Evolutionary conservation across 2,797 vertebrate genomes (phyloP).

Genomic region (Macrochelys suwanniensis): DNA sequence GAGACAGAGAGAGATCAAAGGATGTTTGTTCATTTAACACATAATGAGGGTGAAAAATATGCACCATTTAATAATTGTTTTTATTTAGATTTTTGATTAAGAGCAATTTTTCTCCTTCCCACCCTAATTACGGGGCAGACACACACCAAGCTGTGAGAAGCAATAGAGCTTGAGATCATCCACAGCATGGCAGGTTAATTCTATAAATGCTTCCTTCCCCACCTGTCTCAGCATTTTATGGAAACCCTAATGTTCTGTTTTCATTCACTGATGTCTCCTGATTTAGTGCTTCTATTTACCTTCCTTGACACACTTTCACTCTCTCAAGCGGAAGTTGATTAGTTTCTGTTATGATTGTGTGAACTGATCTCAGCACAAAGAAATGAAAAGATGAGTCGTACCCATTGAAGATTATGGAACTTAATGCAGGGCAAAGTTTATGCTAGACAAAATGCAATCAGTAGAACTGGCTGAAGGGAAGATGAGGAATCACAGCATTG

Average conservation of each 20-base stretch:
- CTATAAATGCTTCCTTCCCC: not conserved
- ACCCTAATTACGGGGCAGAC: constrained; percentile 31
- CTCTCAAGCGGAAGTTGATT: constrained; percentile 61
- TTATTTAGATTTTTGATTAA: constrained; percentile 35
- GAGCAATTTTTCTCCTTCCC: constrained; percentile 9
- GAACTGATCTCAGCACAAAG: constrained; percentile 44
- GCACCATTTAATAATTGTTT: constrained; percentile 39
- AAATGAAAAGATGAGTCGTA: constrained; percentile 18
- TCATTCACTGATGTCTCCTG: constrained; percentile 40
- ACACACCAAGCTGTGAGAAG: not conserved
- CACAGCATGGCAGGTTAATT: constrained; percentile 49
- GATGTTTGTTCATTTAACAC: constrained; percentile 1
- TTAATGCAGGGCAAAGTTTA: constrained; percentile 41
- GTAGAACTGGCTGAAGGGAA: constrained; percentile 22
- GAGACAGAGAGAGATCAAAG: not conserved
- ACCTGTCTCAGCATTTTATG: constrained; percentile 30
- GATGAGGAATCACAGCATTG: constrained; percentile 1
- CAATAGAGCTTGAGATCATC: not conserved
- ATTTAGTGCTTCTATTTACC: constrained; percentile 72
- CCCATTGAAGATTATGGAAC: constrained; percentile 54
- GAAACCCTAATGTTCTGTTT: constrained; percentile 38
- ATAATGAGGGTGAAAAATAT: constrained; percentile 22
- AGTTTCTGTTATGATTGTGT: constrained; percentile 60
- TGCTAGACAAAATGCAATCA: constrained; percentile 47
- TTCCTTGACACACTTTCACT: constrained; percentile 41